These are phyloP conservation scores for Agrochola macilenta DNA, from an alignment of 2,888 invertebrate genomes.

Conservation along the genomic window DNA sequence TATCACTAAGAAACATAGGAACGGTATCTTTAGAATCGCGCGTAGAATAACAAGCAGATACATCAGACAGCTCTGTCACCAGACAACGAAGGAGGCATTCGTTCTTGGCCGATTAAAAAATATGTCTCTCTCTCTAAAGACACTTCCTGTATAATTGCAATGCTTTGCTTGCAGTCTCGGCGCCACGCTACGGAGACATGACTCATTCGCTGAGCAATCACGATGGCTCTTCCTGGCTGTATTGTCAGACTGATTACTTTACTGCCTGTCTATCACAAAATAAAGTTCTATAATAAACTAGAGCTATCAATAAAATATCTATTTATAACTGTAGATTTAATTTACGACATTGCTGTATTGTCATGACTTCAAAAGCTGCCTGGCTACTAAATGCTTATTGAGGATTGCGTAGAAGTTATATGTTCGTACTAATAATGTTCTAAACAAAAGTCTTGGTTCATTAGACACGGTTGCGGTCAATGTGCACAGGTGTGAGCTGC, in stretches of 20 bases:
- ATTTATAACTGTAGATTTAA: background rate
- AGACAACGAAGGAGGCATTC: constrained; percentile 49
- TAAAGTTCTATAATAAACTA: constrained; percentile 11
- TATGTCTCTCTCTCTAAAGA: constrained; percentile 57
- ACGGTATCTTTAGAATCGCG: constrained; percentile 60
- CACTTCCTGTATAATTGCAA: constrained; percentile 74
- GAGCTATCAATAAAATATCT: constrained; percentile 6
- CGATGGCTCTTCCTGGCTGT: constrained; percentile 70
- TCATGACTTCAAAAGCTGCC: background rate
- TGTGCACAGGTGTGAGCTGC: constrained; percentile 55
- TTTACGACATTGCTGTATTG: background rate
- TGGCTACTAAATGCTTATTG: background rate
- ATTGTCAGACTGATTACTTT: constrained; percentile 68
- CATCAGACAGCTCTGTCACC: constrained; percentile 58
- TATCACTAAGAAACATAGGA: constrained; percentile 55
- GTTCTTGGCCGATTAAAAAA: constrained; percentile 66
- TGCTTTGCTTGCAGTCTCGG: constrained; percentile 69
- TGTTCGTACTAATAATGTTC: constrained; percentile 16
- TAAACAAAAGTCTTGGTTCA: constrained; percentile 41
- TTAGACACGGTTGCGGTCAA: constrained; percentile 47
- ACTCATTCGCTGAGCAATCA: constrained; percentile 71
- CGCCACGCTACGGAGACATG: constrained; percentile 71
- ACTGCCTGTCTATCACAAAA: constrained; percentile 29
- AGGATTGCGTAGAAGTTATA: background rate
- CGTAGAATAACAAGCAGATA: constrained; percentile 66